Base-by-base conservation (phyloP, 2,113 vertebrate species). In the Varanus salvator region DNA sequence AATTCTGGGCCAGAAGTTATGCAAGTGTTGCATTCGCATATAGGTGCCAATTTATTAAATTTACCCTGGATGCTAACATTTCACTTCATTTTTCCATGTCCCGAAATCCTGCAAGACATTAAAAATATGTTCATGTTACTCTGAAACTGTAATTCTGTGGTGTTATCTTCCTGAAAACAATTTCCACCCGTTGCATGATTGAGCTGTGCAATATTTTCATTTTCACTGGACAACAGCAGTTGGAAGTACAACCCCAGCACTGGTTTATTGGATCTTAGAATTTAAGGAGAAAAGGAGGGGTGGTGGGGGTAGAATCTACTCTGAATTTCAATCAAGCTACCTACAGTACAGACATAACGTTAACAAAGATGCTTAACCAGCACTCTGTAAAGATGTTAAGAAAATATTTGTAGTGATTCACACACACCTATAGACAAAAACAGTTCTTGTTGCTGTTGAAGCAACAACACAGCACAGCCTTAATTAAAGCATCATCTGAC, bases 341-440 rank as follows among this genome's bases (percentile, higher is more conserved):
- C 92, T 96, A 87, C 87, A 86, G 87, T 94, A 89, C 89, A 95
- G 93, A 92, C 91, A 94, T 88, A 96, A 94, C 93, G 89, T 90
- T 94, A 96, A 92, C 91, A 94, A 94, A 95, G 93, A 96, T 90
- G 92, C 94, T 94, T 96, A 94, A 96, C 93, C 94, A 95, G 94
- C 92, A 93, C 93, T 97, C 93, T 90, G 94, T 93, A 96, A 96
- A 97, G 95, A 95, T 96, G 93, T 95, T 95, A 96, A 96, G 95
- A 95, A 96, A 97, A 96, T 96, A 96, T 96, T 96, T 95, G 95
- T 94, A 95, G 93, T 93, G 94, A 90, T 96, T 96, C 93, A 93
- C 93, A 96, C 88, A 95, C 93, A 96, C 93, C 60, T 89, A 93
- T 96, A 97, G 93, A 96, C 92, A 95, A 96, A 97, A 96, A 74